Conservation (phyloP, 2,113 vertebrate species). For the Copsychus sechellarum region DNA sequence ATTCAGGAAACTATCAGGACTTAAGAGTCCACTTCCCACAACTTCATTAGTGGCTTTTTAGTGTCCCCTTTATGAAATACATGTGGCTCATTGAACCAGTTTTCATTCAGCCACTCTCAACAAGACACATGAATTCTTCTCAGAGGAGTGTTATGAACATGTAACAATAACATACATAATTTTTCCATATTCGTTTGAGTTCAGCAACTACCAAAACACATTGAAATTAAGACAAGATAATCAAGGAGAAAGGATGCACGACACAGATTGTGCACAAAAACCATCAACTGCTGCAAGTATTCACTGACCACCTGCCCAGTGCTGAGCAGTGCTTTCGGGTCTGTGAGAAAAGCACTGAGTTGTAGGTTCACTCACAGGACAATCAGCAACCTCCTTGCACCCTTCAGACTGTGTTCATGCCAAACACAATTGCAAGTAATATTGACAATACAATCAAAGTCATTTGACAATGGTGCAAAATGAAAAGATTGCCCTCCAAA, state of each 20-base stretch:
- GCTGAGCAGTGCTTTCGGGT: neutral
- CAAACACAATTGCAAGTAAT: neutral
- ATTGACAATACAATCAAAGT: neutral
- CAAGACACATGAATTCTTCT: neutral
- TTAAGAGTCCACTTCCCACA: neutral
- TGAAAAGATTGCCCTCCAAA: neutral
- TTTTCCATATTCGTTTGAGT: neutral
- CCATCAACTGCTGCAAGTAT: neutral
- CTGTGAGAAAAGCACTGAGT: neutral
- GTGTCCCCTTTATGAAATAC: neutral
- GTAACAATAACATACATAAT: neutral
- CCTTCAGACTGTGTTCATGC: neutral
- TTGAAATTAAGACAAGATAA: neutral
- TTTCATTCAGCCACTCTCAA: neutral
- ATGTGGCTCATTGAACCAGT: neutral
- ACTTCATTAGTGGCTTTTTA: neutral
- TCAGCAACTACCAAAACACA: neutral
- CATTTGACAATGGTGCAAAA: neutral
- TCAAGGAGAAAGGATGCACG: neutral
- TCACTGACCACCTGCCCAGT: neutral
- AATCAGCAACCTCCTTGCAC: neutral
- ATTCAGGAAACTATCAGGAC: neutral
- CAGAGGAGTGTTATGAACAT: neutral
- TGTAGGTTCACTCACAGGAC: neutral
- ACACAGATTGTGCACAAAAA: neutral